Base-by-base conservation (phyloP, 2,113 vertebrate species). In the Spermophilus dauricus region DNA sequence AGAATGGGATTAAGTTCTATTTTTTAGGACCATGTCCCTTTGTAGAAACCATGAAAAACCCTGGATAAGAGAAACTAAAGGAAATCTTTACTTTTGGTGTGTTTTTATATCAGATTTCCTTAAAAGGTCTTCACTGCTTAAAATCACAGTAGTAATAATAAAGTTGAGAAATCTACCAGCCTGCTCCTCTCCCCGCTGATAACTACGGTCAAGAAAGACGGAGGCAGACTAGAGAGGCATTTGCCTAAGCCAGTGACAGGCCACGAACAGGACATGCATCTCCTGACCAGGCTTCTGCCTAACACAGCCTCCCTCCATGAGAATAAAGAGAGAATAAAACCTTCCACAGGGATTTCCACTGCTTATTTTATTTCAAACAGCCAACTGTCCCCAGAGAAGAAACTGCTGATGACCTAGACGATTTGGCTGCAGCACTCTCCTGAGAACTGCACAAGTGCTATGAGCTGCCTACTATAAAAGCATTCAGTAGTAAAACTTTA, bases 291-390 rank as follows among this genome's bases (percentile, higher is more conserved):
- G 34, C 17, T 63, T 39, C 30, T 82, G 37, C 34, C 58, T 26
- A 45, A 56, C 2, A 2, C 0, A 37, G 82, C 42, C 65, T 80
- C n/a, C 83, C 42, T 24, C 16, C 12, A 63, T 39, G 51, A 30
- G 51, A 30, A 42, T 39, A 82, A 32, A 67, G 56, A 94, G n/a
- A 92, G 61, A n/a, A 86, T 81, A 6, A 95, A 37, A 69, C 12
- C 6, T 45, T 86, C n/a, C 72, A 91, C 65, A 9, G 51, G 5
- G 32, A 85, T 89, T 94, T 94, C 26, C 63, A 87, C 16, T 89
- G 80, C 39, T 94, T 9, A 69, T 86, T 97, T 97, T 98, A 97
- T 97, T 98, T 96, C 90, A 96, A 45, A 76, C 22, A 85, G 61
- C 73, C 76, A 81, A 65, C 70, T 48, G 70, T 48, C 69, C 87